Base-by-base conservation (phyloP, 2,797 vertebrate genomes). In the Bucorvus abyssinicus region DNA sequence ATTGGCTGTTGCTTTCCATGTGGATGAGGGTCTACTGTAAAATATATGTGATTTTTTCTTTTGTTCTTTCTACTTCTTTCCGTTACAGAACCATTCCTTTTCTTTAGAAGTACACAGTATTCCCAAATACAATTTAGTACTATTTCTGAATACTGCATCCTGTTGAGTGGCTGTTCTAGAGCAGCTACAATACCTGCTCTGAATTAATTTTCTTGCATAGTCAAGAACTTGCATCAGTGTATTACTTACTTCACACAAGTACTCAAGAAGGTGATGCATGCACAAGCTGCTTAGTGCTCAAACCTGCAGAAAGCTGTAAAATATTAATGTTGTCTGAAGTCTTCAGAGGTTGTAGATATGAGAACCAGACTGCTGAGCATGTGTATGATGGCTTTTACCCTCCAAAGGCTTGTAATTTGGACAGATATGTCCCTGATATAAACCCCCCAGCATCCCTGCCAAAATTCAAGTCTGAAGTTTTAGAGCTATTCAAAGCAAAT, bases 261-360 rank as follows among this genome's bases (percentile, higher is more conserved):
- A 16, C 42, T 84, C 26, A 47, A 67, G 64, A 45, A 0, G 1
- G 5, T 29, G 20, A 30, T 60, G 38, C 34, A 6, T 0, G 0
- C 27, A 18, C 27, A 55, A 67, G 22, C 56, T 47, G 21, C 20
- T 82, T 32, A 27, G 59, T 83, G 26, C 71, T 92, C 61, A 57
- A 32, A 61, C 42, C 38, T 87, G 13, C 23, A 63, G 44, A 56
- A 87, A 63, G 29, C 82, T 85, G 7, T 38, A 59, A 55, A 21
- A 10, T 67, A 23, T 8, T 63, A 40, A 61, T 40, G 60, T 67
- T 16, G 26, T 56, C 9, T n/a, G 4, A 77, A 80, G 22, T 67
- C 47, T 76, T 55, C 24, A 59, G 42, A 73, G 22, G 10, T 55
- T 76, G n/a, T 38, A 63, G 30, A 6, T 63, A 26, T 13, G 86